phyloP scores from a whole-genome alignment of 64 coral and sea anemone genomes.

The Trachythela sp. region DNA sequence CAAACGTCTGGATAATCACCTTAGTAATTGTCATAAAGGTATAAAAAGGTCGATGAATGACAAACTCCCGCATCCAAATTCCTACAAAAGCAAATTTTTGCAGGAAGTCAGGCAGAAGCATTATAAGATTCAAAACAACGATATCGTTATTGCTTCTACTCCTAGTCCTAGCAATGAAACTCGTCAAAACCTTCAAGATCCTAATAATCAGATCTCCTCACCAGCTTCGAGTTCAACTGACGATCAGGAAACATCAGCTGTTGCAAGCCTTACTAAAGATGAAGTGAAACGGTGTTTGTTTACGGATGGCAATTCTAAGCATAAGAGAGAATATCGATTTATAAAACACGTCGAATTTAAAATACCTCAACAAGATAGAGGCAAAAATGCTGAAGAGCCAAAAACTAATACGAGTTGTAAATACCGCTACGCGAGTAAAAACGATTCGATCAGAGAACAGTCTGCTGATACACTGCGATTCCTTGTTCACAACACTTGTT shows the following conservation, averaged over 20 bases:
- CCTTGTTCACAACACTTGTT: neutral
- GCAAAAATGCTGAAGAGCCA: too few species aligned
- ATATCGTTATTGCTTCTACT: neutral
- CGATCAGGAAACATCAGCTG: neutral
- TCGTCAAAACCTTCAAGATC: neutral
- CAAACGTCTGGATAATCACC: constrained; percentile 1
- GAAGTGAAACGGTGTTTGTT: neutral
- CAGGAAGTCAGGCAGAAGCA: neutral
- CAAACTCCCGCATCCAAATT: neutral
- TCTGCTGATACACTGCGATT: neutral
- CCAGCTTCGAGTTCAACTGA: neutral
- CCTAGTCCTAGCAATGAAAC: neutral
- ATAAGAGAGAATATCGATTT: too few species aligned
- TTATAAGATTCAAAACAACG: neutral
- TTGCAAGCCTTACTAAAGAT: neutral
- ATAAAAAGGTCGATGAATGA: neutral
- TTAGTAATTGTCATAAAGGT: neutral
- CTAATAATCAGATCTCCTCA: neutral
- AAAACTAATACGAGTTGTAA: too few species aligned
- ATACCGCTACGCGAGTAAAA: too few species aligned
- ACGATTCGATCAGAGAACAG: neutral
- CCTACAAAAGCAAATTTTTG: neutral
- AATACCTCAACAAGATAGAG: too few species aligned
- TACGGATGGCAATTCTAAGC: neutral
- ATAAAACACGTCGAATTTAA: too few species aligned